Percentiles rank a stretch among this genome's conserved stretches.
Conservation (phyloP, 2,888 invertebrate species). For the Papilio protenor region DNA sequence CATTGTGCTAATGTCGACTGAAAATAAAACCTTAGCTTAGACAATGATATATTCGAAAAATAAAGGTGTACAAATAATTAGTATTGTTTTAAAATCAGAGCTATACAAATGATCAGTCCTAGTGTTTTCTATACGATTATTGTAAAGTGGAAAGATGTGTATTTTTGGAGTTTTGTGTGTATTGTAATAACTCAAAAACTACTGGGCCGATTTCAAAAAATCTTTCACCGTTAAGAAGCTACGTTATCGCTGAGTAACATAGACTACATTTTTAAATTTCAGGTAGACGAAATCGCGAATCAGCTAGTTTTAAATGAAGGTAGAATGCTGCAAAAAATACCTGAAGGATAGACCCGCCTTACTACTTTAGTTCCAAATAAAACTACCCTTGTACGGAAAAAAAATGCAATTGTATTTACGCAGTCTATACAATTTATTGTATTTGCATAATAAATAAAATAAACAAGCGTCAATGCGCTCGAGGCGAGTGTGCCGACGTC, state of each 20-base stretch:
- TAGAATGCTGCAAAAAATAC: not conserved
- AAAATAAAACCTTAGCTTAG: conserved; percentile 51
- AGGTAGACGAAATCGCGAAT: too few relatives aligned
- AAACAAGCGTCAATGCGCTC: conserved; percentile 18
- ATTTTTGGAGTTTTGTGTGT: too few relatives aligned
- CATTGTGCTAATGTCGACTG: conserved; percentile 86
- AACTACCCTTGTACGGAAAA: not conserved
- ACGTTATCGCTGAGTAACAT: too few relatives aligned
- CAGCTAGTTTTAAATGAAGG: too few relatives aligned
- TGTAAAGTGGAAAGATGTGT: too few relatives aligned
- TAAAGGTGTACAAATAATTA: not conserved
- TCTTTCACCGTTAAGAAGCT: too few relatives aligned
- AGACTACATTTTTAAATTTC: too few relatives aligned
- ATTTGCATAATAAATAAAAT: conserved; percentile 26
- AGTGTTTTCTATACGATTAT: too few relatives aligned
- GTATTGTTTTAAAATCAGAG: too few relatives aligned
- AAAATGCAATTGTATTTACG: not conserved
- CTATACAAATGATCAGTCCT: too few relatives aligned
- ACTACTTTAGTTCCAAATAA: not conserved
- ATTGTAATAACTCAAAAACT: too few relatives aligned
- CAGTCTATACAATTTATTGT: conserved; percentile 7
- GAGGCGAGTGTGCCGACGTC: conserved; percentile 17
- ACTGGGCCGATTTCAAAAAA: too few relatives aligned
- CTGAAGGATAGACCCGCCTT: not conserved
- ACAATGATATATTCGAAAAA: conserved; percentile 1